A percentile compares a stretch with the other conserved stretches of the same genome.
These are phyloP conservation scores for Tetranychus piercei DNA, from an alignment of 2,888 invertebrate genomes.

Conservation along the genomic window DNA sequence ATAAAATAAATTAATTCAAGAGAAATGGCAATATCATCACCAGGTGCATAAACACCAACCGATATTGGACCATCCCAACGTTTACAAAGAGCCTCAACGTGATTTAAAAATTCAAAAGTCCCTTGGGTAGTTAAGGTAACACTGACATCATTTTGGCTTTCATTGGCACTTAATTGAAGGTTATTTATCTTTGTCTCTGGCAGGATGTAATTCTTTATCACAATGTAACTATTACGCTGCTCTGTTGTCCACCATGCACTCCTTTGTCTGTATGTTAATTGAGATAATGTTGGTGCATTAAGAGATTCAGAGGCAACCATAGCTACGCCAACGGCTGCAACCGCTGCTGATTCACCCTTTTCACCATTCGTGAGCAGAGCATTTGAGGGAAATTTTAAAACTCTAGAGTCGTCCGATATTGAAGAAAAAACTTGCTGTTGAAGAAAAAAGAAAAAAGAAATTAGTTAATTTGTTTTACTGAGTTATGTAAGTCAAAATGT, in stretches of 20 bases:
- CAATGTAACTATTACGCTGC: slow-evolving; percentile 22
- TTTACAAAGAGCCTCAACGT: slow-evolving; percentile 61
- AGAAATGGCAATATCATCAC: slow-evolving; percentile 42
- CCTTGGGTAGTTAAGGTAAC: slow-evolving; percentile 82
- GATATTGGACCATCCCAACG: slow-evolving; percentile 74
- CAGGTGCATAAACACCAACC: slow-evolving; percentile 63
- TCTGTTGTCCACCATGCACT: slow-evolving; percentile 23
- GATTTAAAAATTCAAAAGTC: slow-evolving; percentile 74
- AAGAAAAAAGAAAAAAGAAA: not conserved
- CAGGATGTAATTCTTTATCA: slow-evolving; percentile 23
- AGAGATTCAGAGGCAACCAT: not conserved
- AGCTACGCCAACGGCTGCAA: not conserved
- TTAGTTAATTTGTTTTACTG: not conserved
- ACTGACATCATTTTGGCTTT: slow-evolving; percentile 41
- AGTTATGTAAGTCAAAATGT: not conserved
- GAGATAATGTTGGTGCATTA: not conserved
- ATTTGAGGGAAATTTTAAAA: not conserved
- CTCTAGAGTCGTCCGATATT: not conserved
- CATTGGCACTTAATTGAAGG: not conserved
- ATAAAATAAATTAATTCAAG: slow-evolving; percentile 60
- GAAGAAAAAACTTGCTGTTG: not conserved
- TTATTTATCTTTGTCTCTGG: not conserved
- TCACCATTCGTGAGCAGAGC: not conserved
- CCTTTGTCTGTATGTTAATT: not conserved
- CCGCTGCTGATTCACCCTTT: not conserved